phyloP scores from a whole-genome alignment of 2,113 vertebrate genomes.

The Trichechus manatus region DNA sequence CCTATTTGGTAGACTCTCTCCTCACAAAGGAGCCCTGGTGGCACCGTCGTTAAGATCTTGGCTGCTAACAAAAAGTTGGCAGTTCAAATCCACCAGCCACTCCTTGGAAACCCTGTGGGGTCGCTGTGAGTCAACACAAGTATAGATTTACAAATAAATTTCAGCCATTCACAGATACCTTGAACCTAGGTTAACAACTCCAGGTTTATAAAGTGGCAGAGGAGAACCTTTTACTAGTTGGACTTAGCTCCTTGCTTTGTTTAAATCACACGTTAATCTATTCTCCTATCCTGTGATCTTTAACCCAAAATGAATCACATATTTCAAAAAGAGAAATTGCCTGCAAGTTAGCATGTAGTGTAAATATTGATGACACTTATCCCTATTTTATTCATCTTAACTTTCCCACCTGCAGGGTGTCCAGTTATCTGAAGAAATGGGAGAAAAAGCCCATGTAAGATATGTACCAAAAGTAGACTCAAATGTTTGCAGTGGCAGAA shows the following conservation, averaged over 20 bases:
- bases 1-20: not conserved
- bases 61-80: too few relatives aligned
- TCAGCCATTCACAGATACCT: not conserved
- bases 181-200: conserved; percentile 38
- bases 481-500: conserved; percentile 5
- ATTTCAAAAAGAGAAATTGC: conserved; percentile 53
- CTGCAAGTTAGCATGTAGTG: not conserved
- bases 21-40: not conserved
- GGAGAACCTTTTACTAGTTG: conserved; percentile 34
- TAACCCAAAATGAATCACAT: conserved; percentile 46
- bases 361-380: conserved; percentile 24
- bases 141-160: not conserved
- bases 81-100: too few relatives aligned
- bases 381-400: conserved; percentile 31
- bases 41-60: too few relatives aligned
- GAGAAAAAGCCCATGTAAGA: not conserved
- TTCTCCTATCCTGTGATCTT: conserved; percentile 6
- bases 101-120: too few relatives aligned
- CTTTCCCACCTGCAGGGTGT: not conserved
- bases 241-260: conserved; percentile 37
- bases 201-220: conserved; percentile 15
- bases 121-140: not conserved
- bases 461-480: not conserved
- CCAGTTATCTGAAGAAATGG: conserved; percentile 1
- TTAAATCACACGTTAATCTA: conserved; percentile 40